phyloP scores from a whole-genome alignment of 1,140 invertebrate genomes.

The Pseudomyrmex pallidus region DNA sequence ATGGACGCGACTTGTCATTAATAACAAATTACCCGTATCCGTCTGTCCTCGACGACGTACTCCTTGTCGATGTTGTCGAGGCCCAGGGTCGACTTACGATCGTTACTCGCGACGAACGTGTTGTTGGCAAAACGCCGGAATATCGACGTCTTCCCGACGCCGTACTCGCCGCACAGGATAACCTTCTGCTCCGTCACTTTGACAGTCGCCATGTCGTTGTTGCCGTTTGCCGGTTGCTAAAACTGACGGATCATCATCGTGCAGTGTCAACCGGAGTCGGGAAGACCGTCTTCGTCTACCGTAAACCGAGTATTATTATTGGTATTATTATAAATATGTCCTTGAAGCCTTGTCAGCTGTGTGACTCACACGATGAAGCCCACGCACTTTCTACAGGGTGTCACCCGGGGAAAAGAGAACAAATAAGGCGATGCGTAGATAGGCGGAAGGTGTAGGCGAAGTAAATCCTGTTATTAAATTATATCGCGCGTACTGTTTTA shows the following conservation, averaged over 20 bases:
- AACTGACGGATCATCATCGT: conserved; percentile 20
- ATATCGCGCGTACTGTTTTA: too few species aligned
- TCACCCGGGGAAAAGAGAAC: too few species aligned
- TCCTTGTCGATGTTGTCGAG: conserved; percentile 95
- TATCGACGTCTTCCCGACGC: conserved; percentile 96
- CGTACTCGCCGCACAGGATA: conserved; percentile 97
- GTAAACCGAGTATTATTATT: neutral
- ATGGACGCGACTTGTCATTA: neutral
- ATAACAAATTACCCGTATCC: conserved; percentile 89
- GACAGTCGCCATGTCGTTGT: conserved; percentile 89
- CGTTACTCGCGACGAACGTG: conserved; percentile 91
- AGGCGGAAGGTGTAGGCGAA: too few species aligned
- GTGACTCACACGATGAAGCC: too few species aligned
- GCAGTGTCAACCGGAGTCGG: neutral
- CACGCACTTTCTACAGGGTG: too few species aligned
- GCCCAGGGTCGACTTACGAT: conserved; percentile 95
- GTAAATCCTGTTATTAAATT: too few species aligned
- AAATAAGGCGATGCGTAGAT: too few species aligned
- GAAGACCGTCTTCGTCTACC: neutral
- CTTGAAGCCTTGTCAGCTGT: too few species aligned
- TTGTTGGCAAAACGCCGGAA: conserved; percentile 96
- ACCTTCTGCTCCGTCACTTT: conserved; percentile 96
- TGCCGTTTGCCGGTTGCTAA: conserved; percentile 24
- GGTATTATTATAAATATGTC: too few species aligned
- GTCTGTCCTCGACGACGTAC: conserved; percentile 90